These are phyloP conservation scores for Scolopax bukidnonensis DNA, from an alignment of 2,797 vertebrate species.

Conservation along the genomic window DNA sequence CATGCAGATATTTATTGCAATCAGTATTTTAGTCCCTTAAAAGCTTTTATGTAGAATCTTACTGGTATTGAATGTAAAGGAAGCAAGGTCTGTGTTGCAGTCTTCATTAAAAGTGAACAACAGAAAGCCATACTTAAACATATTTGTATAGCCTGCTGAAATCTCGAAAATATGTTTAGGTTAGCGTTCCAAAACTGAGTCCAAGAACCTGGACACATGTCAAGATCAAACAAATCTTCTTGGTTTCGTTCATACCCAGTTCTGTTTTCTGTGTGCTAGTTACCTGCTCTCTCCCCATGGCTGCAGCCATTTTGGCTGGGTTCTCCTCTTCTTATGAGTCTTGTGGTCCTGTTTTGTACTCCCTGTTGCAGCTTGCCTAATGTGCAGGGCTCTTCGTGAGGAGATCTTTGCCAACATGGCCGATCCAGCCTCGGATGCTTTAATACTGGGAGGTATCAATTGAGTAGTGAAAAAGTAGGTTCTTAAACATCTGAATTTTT, in stretches of 20 bases:
- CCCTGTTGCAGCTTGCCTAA: background rate
- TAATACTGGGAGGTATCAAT: slow-evolving; percentile 28
- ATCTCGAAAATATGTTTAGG: slow-evolving; percentile 52
- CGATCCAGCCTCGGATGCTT: slow-evolving; percentile 21
- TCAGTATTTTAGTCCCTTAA: slow-evolving; percentile 84
- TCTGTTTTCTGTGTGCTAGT: slow-evolving; percentile 31
- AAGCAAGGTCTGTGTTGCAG: slow-evolving; percentile 77
- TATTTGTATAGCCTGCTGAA: slow-evolving; percentile 64
- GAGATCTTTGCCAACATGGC: slow-evolving; percentile 20
- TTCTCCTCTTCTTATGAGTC: background rate
- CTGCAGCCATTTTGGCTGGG: background rate
- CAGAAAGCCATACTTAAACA: slow-evolving; percentile 70
- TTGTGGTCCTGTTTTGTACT: slow-evolving; percentile 15
- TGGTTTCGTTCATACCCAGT: slow-evolving; percentile 18
- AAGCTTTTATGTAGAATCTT: slow-evolving; percentile 80
- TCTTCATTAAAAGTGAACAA: slow-evolving; percentile 59
- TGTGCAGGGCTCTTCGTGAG: background rate
- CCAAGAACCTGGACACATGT: background rate
- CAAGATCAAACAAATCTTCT: slow-evolving; percentile 48
- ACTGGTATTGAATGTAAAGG: slow-evolving; percentile 82
- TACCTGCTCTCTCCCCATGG: background rate
- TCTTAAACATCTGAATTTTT: slow-evolving; percentile 39
- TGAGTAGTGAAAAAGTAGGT: slow-evolving; percentile 12
- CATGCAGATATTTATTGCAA: slow-evolving; percentile 81
- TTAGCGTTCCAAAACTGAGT: slow-evolving; percentile 17